These are phyloP conservation scores for Drepana falcataria DNA, from an alignment of 2,888 invertebrate genomes.

Conservation along the genomic window DNA sequence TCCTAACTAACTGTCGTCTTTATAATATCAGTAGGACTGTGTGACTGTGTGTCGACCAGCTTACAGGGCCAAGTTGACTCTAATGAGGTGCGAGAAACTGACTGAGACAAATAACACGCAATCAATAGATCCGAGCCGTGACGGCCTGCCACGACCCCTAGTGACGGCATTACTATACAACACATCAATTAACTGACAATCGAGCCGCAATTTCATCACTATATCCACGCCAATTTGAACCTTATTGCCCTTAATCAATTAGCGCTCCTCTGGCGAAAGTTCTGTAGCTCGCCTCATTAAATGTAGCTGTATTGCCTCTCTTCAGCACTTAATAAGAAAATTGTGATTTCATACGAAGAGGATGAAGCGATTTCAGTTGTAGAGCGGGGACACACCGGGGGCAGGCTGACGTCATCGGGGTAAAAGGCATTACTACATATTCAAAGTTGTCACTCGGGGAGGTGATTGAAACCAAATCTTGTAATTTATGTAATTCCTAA, in stretches of 20 bases:
- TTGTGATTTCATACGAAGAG: slow-evolving; percentile 41
- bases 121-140: too few species aligned
- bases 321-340: slow-evolving; percentile 46
- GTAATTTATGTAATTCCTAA: too few species aligned
- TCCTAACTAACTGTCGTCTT: too few species aligned
- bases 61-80: too few species aligned
- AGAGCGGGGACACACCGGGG: slow-evolving; percentile 26
- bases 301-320: slow-evolving; percentile 48
- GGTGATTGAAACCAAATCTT: too few species aligned
- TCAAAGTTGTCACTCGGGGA: too few species aligned
- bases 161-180: slow-evolving; percentile 17
- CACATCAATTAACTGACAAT: slow-evolving; percentile 32
- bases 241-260: slow-evolving; percentile 32
- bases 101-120: too few species aligned
- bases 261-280: slow-evolving; percentile 19
- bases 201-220: slow-evolving; percentile 25
- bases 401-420: slow-evolving; percentile 1
- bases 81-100: too few species aligned
- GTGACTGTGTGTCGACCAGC: too few species aligned
- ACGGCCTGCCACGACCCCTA: slow-evolving; percentile 1
- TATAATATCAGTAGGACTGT: too few species aligned
- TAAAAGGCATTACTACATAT: too few species aligned
- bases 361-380: slow-evolving; percentile 28
- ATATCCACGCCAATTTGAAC: slow-evolving; percentile 7
- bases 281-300: slow-evolving; percentile 49